Base-by-base conservation (phyloP, 2,888 invertebrate species). In the Drosophila villosipedis region DNA sequence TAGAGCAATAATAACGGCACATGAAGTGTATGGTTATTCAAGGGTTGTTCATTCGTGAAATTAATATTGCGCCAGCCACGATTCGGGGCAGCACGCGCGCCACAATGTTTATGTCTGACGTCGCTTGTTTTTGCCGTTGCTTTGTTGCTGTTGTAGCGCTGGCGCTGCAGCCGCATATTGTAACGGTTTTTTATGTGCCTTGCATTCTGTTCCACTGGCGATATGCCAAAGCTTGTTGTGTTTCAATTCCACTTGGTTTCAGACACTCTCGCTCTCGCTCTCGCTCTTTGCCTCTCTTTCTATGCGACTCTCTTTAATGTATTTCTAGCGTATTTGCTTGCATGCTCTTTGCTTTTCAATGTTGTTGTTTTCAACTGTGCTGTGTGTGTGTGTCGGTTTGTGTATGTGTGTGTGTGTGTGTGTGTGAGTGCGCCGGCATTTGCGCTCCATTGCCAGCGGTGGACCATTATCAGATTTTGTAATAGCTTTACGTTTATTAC, bases 401-500 rank as follows among this genome's bases (percentile, higher is more conserved):
- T 53, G 33, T 54, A 25, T 25, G 25, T 25, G 4, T 22, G 7
- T 50, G 33, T 57, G 4, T 61, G 53, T 72, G 50, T 64, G 35
- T 66, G 53, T 71, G 57, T 68, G 73, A 54, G 68, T 83, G 66
- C 57, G 89, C 83, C 89, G 90, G 84, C 84, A 80, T 89, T 83
- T 82, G 76, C 77, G 77, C 82, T 84, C 74, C 61, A 82, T 77
- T 80, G 90, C 86, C 84, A 83, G 88, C 84, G 76, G 79, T 80
- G 79, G 82, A 87, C 83, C 83, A 90, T 91, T 84, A 90, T 91
- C 91, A 90, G 91, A 91, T 90, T 91, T 91, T 85, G 90, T 90
- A 90, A 90, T 90, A 90, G 90, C 89, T 90, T 90, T 90, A 90
- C 89, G 90, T 84, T 89, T 89, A 89, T 89, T 89, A 91, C 88